These are phyloP conservation scores for Otus sunia DNA, from an alignment of 2,113 vertebrate species.

Conservation along the genomic window DNA sequence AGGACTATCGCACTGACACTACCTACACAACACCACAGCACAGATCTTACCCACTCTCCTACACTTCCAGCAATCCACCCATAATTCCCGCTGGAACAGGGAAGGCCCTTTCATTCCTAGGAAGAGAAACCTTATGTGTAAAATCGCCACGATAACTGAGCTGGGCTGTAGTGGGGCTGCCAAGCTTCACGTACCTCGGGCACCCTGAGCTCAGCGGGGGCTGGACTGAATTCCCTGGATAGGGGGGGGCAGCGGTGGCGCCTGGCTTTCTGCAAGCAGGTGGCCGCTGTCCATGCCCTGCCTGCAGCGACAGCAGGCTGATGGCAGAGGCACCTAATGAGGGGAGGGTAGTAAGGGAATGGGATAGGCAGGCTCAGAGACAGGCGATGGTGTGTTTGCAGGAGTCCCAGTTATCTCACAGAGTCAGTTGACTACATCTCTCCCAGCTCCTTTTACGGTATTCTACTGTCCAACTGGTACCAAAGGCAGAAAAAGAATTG, in stretches of 20 bases:
- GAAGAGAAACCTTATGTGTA: not conserved
- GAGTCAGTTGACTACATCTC: not conserved
- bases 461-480: not conserved
- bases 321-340: not conserved
- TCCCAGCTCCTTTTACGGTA: not conserved
- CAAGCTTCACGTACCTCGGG: accelerated
- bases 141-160: not conserved
- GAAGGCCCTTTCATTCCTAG: not conserved
- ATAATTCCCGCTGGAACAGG: not conserved
- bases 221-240: accelerated
- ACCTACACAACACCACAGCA: not conserved
- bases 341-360: not conserved
- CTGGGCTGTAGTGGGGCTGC: not conserved
- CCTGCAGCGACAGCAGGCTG: not conserved
- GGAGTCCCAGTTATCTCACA: not conserved
- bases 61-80: not conserved
- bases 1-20: not conserved
- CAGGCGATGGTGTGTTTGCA: not conserved
- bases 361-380: not conserved
- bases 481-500: not conserved
- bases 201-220: accelerated
- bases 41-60: not conserved
- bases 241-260: accelerated
- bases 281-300: not conserved
- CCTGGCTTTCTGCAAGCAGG: not conserved